A percentile compares a stretch with the other conserved stretches of the same genome.
Evolutionary conservation across 2,888 invertebrate species (phyloP).

Genomic region (Plebejus melissa): DNA sequence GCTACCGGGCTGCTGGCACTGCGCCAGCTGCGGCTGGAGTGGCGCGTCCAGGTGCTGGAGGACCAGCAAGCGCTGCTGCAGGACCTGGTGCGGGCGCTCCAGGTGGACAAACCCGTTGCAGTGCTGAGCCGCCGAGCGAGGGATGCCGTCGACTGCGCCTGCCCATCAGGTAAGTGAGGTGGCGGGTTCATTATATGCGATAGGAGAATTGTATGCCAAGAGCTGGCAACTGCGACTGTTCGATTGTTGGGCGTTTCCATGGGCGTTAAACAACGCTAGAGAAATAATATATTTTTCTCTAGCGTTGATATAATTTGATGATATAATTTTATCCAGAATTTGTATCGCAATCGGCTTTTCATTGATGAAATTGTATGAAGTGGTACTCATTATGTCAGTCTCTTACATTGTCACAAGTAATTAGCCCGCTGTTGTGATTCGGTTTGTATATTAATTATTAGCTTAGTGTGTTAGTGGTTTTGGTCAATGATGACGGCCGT

Average conservation of each 20-base stretch:
- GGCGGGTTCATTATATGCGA: background rate
- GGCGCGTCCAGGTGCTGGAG: constrained; percentile 59
- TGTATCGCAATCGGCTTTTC: background rate
- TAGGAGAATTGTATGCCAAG: background rate
- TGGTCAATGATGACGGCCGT: background rate
- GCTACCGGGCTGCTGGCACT: constrained; percentile 63
- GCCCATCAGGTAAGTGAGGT: constrained; percentile 64
- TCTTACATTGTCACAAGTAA: background rate
- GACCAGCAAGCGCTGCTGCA: constrained; percentile 45
- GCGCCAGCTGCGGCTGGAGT: constrained; percentile 63
- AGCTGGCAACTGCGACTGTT: background rate
- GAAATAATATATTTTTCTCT: background rate
- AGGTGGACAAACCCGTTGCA: constrained; percentile 38
- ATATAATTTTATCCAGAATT: background rate
- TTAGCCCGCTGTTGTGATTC: background rate
- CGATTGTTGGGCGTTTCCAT: background rate
- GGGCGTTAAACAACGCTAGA: background rate
- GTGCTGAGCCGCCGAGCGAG: constrained; percentile 54
- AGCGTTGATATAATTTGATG: too few species aligned
- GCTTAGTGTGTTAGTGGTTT: background rate
- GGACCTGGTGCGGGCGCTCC: constrained; percentile 41
- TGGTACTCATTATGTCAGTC: background rate
- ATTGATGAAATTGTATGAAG: background rate
- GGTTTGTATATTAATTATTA: background rate
- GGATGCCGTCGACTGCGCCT: constrained; percentile 64